Base-by-base conservation (phyloP, 2,113 vertebrate genomes). In the Phocoena sinus region DNA sequence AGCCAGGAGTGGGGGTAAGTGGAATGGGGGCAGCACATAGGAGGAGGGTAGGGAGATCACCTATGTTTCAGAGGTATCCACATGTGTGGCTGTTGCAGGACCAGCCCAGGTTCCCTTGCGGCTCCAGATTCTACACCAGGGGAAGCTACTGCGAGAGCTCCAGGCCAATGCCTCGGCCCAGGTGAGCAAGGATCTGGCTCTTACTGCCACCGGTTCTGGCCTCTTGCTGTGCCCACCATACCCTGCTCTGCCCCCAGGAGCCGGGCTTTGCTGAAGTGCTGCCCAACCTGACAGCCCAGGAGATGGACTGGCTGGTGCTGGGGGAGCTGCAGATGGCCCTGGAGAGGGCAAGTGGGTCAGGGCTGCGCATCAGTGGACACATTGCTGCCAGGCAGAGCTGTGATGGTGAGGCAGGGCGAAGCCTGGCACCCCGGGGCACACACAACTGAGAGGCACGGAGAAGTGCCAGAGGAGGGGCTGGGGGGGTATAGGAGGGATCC, bases 251-350 rank as follows among this genome's bases (percentile, higher is more conserved):
- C 47, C 0, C 1, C 23, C 97, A 99, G 99, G 99, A 99, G 87
- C 98, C 99, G 0, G 99, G 99, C 94, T 99, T 99, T 0, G 99
- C 99, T 0, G 99, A 99, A 98, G 99, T 99, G 95, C 98, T 99
- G 98, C 99, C 99, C 0, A 99, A 99, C 73, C 98, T 99, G 92
- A 99, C 99, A 26, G 98, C 98, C 96, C 99, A 96, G 0, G 99
- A 99, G 96, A 99, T 99, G 97, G 99, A 99, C 97, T 99, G 99
- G 99, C 96, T 99, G 84, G 99, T 99, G 4, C 99, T 99, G 11
- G 99, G 99, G 74, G 99, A 99, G 98, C 98, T 99, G 95, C 99
- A 98, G 98, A 99, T 99, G 21, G 38, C 98, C 15, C 99, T 99
- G 13, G 99, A 99, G 91, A 99, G 99, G 0, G 98, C 99, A 93